These are phyloP conservation scores for Branchinecta lindahli DNA, from an alignment of 1,140 invertebrate genomes.

Conservation along the genomic window DNA sequence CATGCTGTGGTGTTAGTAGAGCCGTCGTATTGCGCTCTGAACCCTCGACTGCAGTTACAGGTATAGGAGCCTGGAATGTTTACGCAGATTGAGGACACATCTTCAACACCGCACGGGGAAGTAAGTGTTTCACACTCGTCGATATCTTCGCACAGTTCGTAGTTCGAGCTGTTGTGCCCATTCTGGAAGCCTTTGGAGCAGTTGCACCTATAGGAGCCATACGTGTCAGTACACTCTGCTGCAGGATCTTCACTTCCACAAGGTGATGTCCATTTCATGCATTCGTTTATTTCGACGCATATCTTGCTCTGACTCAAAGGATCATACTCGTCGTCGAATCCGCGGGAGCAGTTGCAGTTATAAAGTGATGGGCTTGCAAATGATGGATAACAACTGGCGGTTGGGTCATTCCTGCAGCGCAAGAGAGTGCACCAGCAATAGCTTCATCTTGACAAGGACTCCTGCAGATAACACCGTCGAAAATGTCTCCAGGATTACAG, in stretches of 20 bases:
- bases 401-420: no score
- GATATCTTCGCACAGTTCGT: slow-evolving; percentile 39
- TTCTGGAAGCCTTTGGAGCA: slow-evolving; percentile 39
- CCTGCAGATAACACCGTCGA: no score
- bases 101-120: slow-evolving; percentile 62
- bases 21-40: slow-evolving; percentile 30
- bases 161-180: slow-evolving; percentile 33
- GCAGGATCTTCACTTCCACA: slow-evolving; percentile 60
- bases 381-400: no score
- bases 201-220: slow-evolving; percentile 38
- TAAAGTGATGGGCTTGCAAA: no score
- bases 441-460: no score
- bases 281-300: slow-evolving; percentile 50
- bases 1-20: slow-evolving; percentile 30
- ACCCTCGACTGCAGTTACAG: slow-evolving; percentile 50
- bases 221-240: slow-evolving; percentile 36
- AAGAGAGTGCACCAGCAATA: no score
- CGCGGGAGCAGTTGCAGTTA: no score
- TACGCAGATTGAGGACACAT: slow-evolving; percentile 40
- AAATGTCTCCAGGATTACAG: no score
- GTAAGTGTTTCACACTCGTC: slow-evolving; percentile 68
- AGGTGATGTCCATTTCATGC: slow-evolving; percentile 46
- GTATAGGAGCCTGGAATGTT: slow-evolving; percentile 60
- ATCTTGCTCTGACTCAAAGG: no score
- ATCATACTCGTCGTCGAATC: no score